Percentiles rank a stretch among this genome's conserved stretches.
phyloP scores from a whole-genome alignment of 2,797 vertebrate genomes.

The Betta splendens region DNA sequence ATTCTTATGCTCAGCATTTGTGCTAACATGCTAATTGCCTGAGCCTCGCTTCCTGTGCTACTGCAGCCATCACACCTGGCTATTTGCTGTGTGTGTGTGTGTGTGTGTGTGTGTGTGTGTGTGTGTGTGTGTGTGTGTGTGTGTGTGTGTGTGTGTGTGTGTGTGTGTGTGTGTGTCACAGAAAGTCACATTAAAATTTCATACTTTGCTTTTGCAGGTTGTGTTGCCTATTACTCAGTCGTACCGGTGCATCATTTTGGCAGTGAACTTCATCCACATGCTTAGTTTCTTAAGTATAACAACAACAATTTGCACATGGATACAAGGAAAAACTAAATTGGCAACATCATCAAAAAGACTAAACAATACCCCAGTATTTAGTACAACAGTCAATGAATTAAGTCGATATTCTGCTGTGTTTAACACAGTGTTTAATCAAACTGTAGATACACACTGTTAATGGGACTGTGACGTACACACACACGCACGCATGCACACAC shows the following conservation, averaged over 20 bases:
- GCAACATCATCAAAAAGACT: background rate
- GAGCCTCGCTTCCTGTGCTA: background rate
- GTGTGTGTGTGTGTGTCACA: too few species aligned
- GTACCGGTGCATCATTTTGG: background rate
- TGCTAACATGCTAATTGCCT: background rate
- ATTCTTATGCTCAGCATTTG: background rate
- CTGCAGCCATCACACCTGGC: background rate
- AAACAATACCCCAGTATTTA: background rate
- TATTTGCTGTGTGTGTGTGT: background rate
- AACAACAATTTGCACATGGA: background rate
- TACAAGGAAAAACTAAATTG: background rate
- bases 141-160: too few species aligned
- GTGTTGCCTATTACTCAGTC: background rate
- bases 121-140: too few species aligned
- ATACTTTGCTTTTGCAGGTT: background rate
- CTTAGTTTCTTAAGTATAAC: background rate
- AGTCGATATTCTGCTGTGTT: background rate
- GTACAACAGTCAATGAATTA: background rate
- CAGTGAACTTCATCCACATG: background rate
- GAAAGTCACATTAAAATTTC: background rate
- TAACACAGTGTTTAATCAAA: constrained; percentile 6
- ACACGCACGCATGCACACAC: background rate
- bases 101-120: too few species aligned
- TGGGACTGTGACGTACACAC: background rate
- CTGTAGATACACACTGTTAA: background rate